Evolutionary conservation across 35 echinoderm and acorn worm genomes (phyloP), one percentile per base, ranked within the genome.

Genomic region (Chiridota heheva): DNA sequence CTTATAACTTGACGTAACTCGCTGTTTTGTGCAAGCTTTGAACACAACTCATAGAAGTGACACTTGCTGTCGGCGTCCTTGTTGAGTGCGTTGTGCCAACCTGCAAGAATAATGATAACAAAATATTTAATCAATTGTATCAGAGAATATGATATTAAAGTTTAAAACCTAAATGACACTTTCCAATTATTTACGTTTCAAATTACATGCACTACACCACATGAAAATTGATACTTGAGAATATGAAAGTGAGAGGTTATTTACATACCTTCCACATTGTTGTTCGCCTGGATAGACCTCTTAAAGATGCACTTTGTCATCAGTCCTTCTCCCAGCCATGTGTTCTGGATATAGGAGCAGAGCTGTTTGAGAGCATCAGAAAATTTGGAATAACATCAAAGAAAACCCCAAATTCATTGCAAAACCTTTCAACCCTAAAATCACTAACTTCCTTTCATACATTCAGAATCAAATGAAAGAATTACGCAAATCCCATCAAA

Each of bases 81-180:
- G 27, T 77, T 77, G 0, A 77, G 48, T 24, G 45, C 18, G 12
- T 10, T 27, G 29, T 77, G 73, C 46, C 45, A 77, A 20, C 73
- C 51, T 77, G 48, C 3, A 58, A 7, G 20, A 77, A 48, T 18
- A 47, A 10, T 25, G 8, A 73, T 73, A n/a, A n/a, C n/a, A n/a
- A n/a, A n/a, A 44, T 2, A 25, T n/a, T 42, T 69, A 24, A 69
- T 39, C 17, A 69, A 0, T 37, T 38, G 48, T 53, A 13, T 25
- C 8, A 48, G 70, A 6, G 28, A 32, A 73, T 24, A 48, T 48
- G 22, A 12, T 29, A 18, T 22, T 65, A 30, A 65, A 65, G 29
- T 30, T 65, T 65, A 17, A 65, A 22, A 10, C 48, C 48, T 53
- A 22, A 10, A 10, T 22, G 22, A 53, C 48, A 53, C 10, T 13